A percentile compares a stretch with the other conserved stretches of the same genome.
Conservation (phyloP, 1,140 invertebrate species). For the Mylabris phalerata region DNA sequence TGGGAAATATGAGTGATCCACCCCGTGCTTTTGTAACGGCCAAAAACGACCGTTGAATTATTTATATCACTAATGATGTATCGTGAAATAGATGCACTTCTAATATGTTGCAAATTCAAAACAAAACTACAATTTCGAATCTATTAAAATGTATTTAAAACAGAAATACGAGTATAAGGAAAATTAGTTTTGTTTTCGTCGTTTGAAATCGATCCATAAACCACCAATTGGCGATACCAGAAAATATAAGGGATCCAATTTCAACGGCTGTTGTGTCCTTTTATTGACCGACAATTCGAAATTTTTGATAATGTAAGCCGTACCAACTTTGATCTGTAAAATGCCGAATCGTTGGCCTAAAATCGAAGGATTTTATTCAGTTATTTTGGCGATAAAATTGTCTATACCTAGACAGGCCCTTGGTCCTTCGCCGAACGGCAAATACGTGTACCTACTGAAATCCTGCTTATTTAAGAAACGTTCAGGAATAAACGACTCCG, state of each 20-base stretch:
- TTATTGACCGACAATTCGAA: constrained; percentile 8
- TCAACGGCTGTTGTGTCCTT: constrained; percentile 9
- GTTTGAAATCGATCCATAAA: constrained; percentile 6
- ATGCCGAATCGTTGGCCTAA: constrained; percentile 16
- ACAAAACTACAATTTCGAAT: too few relatives aligned
- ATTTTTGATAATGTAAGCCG: constrained; percentile 9
- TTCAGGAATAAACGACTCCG: constrained; percentile 53
- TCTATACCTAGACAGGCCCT: constrained; percentile 48
- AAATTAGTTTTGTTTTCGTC: neutral
- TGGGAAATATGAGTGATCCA: too few relatives aligned
- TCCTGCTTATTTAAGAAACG: constrained; percentile 45
- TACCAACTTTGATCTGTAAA: constrained; percentile 16
- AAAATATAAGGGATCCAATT: neutral
- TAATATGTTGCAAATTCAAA: too few relatives aligned
- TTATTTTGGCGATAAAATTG: constrained; percentile 54
- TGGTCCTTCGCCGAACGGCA: constrained; percentile 59
- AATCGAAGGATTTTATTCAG: constrained; percentile 38
- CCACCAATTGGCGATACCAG: neutral
- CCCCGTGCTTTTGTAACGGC: too few relatives aligned
- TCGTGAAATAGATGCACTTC: too few relatives aligned
- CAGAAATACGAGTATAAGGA: too few relatives aligned
- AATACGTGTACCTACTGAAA: constrained; percentile 33
- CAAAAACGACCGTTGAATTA: too few relatives aligned
- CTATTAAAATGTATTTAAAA: too few relatives aligned
- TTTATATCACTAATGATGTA: too few relatives aligned